Base-by-base conservation (phyloP, 2,797 vertebrate species). In the Brotula barbata region DNA sequence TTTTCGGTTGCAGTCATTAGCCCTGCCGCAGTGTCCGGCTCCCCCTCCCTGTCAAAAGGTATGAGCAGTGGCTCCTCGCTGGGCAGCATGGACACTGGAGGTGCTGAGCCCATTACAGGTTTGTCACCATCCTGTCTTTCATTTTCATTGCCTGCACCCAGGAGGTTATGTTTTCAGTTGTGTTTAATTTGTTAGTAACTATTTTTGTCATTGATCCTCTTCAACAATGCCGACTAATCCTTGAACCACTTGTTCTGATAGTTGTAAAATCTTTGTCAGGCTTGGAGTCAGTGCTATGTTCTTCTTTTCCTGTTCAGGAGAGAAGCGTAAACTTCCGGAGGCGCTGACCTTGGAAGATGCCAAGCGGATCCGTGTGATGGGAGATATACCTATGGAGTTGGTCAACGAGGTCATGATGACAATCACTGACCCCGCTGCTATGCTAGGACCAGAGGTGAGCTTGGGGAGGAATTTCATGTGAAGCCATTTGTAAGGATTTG, bases 351-450 rank as follows among this genome's bases (percentile, higher is more conserved):
- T 99, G 71, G 97, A 99, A 75, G 97, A 99, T 10, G 96, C 96
- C 61, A 99, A 99, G 74, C 87, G 96, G 68, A 96, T 98, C 66
- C 93, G 97, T 0, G 96, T 99, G 66, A 96, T 99, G 94, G 97
- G 97, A 0, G 97, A 99, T 77, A 99, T 99, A 71, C 96, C 97
- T 13, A 99, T 99, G 96, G 97, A 99, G 86, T 89, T 99, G 77
- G 96, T 99, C 69, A 99, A 99, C 0, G 97, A 99, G 85, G 96
- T 99, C 69, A 98, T 99, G 96, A 93, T 97, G 89, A 99, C 97
- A 2, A 98, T 99, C 86, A 99, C 97, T 0, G 97, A 99, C 88
- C 97, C 97, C 0, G 96, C 96, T 0, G 96, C 96, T 57, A 99
- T 99, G 97, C 90, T 99, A 36, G 97, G 97, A 51, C 97, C 97